Conservation (phyloP, 2,888 invertebrate genomes). For the Tipula lateralis region DNA sequence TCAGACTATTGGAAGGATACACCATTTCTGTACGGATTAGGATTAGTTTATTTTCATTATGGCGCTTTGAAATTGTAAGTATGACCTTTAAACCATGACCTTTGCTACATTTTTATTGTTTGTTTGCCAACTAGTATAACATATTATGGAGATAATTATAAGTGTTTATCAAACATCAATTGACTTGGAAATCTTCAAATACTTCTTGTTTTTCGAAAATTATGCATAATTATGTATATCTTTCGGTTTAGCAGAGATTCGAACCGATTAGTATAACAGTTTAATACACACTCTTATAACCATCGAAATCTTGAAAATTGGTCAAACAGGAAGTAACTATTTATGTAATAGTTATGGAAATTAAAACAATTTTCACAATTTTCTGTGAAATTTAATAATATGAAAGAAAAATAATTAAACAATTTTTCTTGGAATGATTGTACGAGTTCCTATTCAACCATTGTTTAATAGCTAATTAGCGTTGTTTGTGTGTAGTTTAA, state of each 20-base stretch:
- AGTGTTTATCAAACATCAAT: too few relatives aligned
- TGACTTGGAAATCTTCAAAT: background rate
- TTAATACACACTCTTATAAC: background rate
- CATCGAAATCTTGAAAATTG: too few relatives aligned
- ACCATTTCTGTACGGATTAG: conserved; percentile 88
- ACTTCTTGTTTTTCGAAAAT: background rate
- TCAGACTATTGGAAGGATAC: conserved; percentile 85
- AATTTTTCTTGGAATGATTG: background rate
- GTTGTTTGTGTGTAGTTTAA: background rate
- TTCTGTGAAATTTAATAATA: too few relatives aligned
- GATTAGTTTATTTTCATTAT: conserved; percentile 93
- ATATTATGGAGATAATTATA: too few relatives aligned
- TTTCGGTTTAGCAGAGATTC: background rate
- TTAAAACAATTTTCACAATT: background rate
- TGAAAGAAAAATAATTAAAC: background rate
- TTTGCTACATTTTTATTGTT: background rate
- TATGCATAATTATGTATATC: background rate
- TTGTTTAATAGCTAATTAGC: background rate
- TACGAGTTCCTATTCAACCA: background rate
- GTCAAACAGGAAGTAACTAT: too few relatives aligned
- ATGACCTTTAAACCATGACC: background rate
- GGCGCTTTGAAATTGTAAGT: conserved; percentile 95
- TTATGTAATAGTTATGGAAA: too few relatives aligned
- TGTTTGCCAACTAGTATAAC: too few relatives aligned
- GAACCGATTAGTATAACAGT: background rate